Base-by-base conservation (phyloP, 2,888 invertebrate genomes). In the Troglohyphantes excavatus region DNA sequence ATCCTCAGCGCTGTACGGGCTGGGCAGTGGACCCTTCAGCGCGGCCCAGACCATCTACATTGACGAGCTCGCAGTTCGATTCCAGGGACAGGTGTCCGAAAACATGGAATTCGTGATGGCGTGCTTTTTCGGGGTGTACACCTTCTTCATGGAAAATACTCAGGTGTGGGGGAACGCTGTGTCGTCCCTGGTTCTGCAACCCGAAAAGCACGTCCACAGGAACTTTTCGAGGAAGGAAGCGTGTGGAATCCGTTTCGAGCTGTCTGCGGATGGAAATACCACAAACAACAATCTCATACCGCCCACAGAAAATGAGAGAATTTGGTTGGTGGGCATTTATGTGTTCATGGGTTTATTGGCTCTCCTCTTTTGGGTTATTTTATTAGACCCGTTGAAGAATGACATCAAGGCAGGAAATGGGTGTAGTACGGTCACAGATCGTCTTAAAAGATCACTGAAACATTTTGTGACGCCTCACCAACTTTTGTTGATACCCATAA, bases 101-200 rank as follows among this genome's bases (percentile, higher is more conserved):
- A 78, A 68, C n/a, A 43, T 53, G 1, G 83, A 98, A 93, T 97
- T 97, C 23, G 97, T 98, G 92, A 97, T 99, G 92, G 98, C 98
- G 86, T 95, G 98, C 93, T 99, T 99, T 95, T 99, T 99, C 94
- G 99, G 99, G 68, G 97, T 98, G 95, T 99, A 99, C 96, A 99
- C 99, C 95, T 95, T 98, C 92, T 97, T 98, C 92, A 98, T 98
- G 96, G 99, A 99, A 94, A 97, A 98, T 17, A 97, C 98, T 92
- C 97, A 98, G 94, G 95, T 99, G 68, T 97, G 98, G 97, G 98
- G 99, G 93, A 39, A 83, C 1, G 65, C 19, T n/a, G 19, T 83
- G 0, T 73, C 83, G 2, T 83, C n/a, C 13, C 21, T 73, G 0
- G 73, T 83, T 0, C 63, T 83, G 6, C 63, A 43, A 2, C 27